phyloP scores from a whole-genome alignment of 2,888 invertebrate species.

The Lasioglossum lativentre region DNA sequence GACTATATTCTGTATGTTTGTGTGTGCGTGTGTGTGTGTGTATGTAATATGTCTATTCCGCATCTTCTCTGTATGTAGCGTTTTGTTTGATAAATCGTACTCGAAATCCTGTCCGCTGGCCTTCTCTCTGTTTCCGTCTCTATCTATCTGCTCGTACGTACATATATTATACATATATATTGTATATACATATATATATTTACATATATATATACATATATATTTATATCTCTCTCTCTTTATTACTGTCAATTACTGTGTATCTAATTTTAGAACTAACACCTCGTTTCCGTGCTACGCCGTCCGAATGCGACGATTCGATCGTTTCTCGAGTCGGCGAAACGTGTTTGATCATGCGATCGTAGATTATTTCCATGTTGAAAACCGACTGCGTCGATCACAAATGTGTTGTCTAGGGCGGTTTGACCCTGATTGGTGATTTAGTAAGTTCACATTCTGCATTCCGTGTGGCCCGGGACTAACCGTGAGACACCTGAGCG shows the following conservation, averaged over 20 bases:
- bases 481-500: not conserved
- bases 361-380: not conserved
- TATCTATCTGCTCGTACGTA: conserved; percentile 78
- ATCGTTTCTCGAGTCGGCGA: not conserved
- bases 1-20: not conserved
- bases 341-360: not conserved
- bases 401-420: conserved; percentile 19
- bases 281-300: not conserved
- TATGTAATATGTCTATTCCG: conserved; percentile 57
- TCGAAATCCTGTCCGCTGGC: conserved; percentile 78
- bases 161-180: conserved; percentile 71
- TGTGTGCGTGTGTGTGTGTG: conserved; percentile 40
- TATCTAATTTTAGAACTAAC: conserved; percentile 15
- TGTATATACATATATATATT: not conserved
- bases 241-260: not conserved
- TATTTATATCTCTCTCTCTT: not conserved
- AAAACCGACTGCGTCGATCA: conserved; percentile 24
- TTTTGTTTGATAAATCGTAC: conserved; percentile 63
- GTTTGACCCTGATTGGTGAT: conserved; percentile 18
- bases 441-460: conserved; percentile 39
- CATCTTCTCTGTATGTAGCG: conserved; percentile 55
- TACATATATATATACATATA: not conserved
- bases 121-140: conserved; percentile 80
- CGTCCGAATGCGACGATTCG: conserved; percentile 2
- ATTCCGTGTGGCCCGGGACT: conserved; percentile 21